A percentile compares a stretch with the other conserved stretches of the same genome.
phyloP scores from a whole-genome alignment of 2,888 invertebrate species.

The Altica lythri region DNA sequence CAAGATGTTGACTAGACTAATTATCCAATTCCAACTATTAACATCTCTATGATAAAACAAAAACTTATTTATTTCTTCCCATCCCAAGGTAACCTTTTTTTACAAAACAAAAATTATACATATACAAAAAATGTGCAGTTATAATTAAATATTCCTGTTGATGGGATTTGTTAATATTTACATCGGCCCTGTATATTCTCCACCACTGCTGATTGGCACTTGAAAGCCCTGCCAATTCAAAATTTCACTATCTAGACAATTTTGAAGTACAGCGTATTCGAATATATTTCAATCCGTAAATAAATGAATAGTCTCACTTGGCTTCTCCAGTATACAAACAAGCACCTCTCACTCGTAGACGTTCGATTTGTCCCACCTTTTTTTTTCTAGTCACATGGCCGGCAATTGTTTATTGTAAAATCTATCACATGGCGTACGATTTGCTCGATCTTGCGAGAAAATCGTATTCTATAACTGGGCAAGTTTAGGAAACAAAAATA shows the following conservation, averaged over 20 bases:
- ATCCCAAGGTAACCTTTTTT: no score
- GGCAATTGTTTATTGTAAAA: slow-evolving; percentile 38
- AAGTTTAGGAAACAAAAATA: slow-evolving; percentile 29
- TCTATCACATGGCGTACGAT: slow-evolving; percentile 43
- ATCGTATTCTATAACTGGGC: slow-evolving; percentile 1
- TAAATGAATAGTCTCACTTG: slow-evolving; percentile 25
- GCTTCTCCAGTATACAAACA: slow-evolving; percentile 13
- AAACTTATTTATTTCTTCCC: no score
- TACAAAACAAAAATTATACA: no score
- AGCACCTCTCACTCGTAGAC: slow-evolving; percentile 7
- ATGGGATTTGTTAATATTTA: no score
- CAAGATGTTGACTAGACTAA: no score
- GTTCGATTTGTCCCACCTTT: slow-evolving; percentile 39
- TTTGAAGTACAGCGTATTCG: slow-evolving; percentile 25
- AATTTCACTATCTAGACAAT: slow-evolving; percentile 28
- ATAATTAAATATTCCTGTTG: no score
- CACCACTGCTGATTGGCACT: not conserved
- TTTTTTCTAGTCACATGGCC: slow-evolving; percentile 41
- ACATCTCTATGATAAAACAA: no score
- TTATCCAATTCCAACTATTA: no score
- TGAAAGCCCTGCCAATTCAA: slow-evolving; percentile 30
- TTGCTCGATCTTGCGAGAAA: slow-evolving; percentile 30
- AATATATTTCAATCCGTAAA: slow-evolving; percentile 24
- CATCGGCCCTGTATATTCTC: no score
- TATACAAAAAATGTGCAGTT: no score